Evolutionary conservation across 2,797 vertebrate species (phyloP), one percentile per base, ranked within the genome.

Genomic region (Glyptemys insculpta): DNA sequence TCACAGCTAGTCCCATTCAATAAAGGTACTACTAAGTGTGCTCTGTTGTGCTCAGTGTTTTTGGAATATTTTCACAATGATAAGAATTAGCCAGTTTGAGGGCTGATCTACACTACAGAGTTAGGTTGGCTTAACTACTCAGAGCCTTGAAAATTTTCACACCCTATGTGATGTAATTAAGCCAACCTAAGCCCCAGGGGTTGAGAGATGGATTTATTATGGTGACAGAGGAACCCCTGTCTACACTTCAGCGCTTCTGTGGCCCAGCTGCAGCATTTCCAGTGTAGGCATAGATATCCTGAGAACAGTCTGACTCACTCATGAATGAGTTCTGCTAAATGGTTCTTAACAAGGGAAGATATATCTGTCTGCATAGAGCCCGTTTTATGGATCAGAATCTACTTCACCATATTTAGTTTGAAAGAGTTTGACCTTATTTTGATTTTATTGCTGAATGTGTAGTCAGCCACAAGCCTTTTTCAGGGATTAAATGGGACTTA

Each of bases 1-100:
- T 31, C 9, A 14, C 6, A 59, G 12, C 12, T 15, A 31, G 12
- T 12, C 29, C 57, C 57, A 31, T 59, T 59, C 29, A 59, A 14
- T 59, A 31, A 27, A 12, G 91, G 97, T 97, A 95, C 95, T 88
- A 87, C 50, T 16, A 50, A 50, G 72, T 82, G 82, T 47, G 91
- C 92, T 91, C 86, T 79, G 83, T 92, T 5, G 2, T 92, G 92
- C 87, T 97, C 96, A 95, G 94, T 97, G 96, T 91, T 96, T 95
- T 93, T 91, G 91, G 96, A 97, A 93, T 97, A 97, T 97, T 97
- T 97, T 96, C 96, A 95, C 95, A 97, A 83, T 97, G 96, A 97
- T 97, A 97, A 97, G 96, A 95, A 91, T 91, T 96, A 97, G 96
- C 97, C 96, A 96, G 95, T 91, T 94, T 96, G 96, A 97, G 34